Percentiles rank a stretch among this genome's conserved stretches.
phyloP scores from a whole-genome alignment of 1,140 invertebrate species.

The Mactra quadrangularis region DNA sequence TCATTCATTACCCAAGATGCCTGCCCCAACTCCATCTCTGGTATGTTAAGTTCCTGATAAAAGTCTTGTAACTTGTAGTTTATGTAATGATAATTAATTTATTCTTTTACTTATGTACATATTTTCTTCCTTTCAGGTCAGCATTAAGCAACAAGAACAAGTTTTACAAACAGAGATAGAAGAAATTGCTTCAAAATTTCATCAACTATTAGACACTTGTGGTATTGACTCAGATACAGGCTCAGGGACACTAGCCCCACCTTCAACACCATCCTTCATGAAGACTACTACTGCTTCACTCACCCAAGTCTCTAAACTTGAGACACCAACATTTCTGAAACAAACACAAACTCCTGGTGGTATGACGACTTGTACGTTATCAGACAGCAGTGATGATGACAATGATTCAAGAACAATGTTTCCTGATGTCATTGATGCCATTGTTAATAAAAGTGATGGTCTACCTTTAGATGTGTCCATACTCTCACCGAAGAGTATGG shows the following conservation, averaged over 20 bases:
- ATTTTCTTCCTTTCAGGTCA: constrained; percentile 67
- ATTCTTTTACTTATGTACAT: no score
- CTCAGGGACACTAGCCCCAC: constrained; percentile 59
- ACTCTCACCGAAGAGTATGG: constrained; percentile 61
- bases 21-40: no score
- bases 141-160: constrained; percentile 72
- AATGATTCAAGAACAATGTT: constrained; percentile 44
- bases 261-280: constrained; percentile 64
- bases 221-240: constrained; percentile 64
- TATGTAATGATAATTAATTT: no score
- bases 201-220: constrained; percentile 69
- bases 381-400: constrained; percentile 61
- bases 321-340: constrained; percentile 60
- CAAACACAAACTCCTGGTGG: constrained; percentile 35
- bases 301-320: constrained; percentile 48
- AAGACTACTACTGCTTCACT: constrained; percentile 53
- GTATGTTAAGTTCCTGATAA: no score
- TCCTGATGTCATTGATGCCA: constrained; percentile 30
- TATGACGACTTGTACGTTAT: constrained; percentile 33
- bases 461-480: constrained; percentile 47
- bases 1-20: no score
- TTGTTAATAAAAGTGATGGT: constrained; percentile 52
- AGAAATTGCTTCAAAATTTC: constrained; percentile 73
- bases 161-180: constrained; percentile 72
- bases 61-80: no score